Conservation (phyloP, 2,888 invertebrate species). For the Pseudococcus longispinus region DNA sequence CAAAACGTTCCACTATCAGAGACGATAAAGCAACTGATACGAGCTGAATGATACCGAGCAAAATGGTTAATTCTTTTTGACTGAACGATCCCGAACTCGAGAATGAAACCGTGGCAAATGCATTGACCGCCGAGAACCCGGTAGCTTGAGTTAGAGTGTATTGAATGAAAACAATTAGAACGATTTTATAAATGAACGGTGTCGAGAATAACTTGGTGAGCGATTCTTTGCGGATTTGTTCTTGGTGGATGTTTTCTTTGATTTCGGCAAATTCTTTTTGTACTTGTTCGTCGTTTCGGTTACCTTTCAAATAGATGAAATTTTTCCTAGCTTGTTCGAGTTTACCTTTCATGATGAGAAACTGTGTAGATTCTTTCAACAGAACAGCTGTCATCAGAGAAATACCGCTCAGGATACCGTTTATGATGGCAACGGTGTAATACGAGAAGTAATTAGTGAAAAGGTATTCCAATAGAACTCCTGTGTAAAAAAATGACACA, state of each 20-base stretch:
- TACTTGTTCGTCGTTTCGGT: not conserved
- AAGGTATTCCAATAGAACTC: slow-evolving; percentile 59
- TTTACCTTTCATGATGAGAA: slow-evolving; percentile 57
- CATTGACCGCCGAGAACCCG: slow-evolving; percentile 14
- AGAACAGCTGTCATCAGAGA: slow-evolving; percentile 57
- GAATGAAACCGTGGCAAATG: slow-evolving; percentile 17
- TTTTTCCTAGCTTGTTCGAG: slow-evolving; percentile 50
- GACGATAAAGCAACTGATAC: not conserved
- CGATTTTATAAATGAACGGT: not conserved
- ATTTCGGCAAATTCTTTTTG: not conserved
- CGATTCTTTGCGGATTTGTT: not conserved
- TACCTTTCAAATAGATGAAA: not conserved
- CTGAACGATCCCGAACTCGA: not conserved
- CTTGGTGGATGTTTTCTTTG: not conserved
- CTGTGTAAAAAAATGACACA: slow-evolving; percentile 59
- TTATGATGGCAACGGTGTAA: slow-evolving; percentile 55
- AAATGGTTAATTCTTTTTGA: slow-evolving; percentile 32
- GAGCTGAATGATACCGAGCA: slow-evolving; percentile 11
- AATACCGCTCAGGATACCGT: slow-evolving; percentile 57
- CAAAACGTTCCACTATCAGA: not conserved
- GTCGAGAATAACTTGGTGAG: not conserved
- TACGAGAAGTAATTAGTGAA: slow-evolving; percentile 59
- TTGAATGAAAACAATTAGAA: not conserved
- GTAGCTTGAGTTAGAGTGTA: not conserved
- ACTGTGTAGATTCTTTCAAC: slow-evolving; percentile 59